A percentile compares a stretch with the other conserved stretches of the same genome.
These are phyloP conservation scores for Sipha maydis DNA, from an alignment of 2,888 invertebrate species.

Conservation along the genomic window DNA sequence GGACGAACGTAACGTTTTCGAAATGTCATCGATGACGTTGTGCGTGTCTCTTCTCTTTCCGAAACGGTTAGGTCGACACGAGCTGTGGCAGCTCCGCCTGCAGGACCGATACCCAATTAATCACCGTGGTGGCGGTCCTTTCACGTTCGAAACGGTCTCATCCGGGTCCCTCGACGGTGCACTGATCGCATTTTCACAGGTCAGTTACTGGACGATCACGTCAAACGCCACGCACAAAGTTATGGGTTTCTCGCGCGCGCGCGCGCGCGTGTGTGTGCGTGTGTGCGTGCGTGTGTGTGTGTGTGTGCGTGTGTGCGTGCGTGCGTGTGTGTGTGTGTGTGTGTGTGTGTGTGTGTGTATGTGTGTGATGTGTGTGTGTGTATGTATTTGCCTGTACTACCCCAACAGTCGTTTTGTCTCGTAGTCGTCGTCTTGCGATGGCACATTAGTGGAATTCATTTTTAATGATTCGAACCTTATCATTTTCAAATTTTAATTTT, in stretches of 20 bases:
- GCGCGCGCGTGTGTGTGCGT: neutral
- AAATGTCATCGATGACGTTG: neutral
- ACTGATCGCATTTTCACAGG: conserved; percentile 49
- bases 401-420: neutral
- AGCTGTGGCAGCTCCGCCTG: neutral
- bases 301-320: too few species aligned
- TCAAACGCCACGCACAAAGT: neutral
- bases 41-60: neutral
- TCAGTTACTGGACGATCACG: neutral
- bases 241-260: neutral
- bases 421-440: neutral
- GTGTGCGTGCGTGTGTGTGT: neutral
- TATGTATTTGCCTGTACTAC: neutral
- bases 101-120: conserved; percentile 26
- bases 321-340: neutral
- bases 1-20: neutral
- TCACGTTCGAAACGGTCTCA: neutral
- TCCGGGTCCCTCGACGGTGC: neutral
- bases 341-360: neutral
- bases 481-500: neutral
- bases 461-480: neutral
- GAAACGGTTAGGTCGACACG: neutral
- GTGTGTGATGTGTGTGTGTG: too few species aligned
- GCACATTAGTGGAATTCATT: too few species aligned
- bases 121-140: neutral